Conservation (phyloP, 1,140 invertebrate genomes). For the Lycorma delicatula region DNA sequence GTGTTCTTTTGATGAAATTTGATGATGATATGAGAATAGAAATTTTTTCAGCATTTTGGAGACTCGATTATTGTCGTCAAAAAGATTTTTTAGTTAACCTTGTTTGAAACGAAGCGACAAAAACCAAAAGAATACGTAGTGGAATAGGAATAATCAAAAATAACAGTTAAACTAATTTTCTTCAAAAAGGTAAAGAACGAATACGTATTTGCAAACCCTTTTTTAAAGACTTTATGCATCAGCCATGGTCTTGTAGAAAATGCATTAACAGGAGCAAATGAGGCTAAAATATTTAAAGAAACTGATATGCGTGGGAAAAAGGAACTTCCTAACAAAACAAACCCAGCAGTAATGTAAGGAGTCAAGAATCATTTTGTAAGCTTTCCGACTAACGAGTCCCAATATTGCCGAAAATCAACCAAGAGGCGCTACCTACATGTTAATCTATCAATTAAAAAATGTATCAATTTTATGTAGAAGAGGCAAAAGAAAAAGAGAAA, state of each 20-base stretch:
- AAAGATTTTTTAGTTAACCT: too few species aligned
- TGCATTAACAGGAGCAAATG: not conserved
- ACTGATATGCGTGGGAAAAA: not conserved
- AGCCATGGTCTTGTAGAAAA: not conserved
- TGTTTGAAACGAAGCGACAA: too few species aligned
- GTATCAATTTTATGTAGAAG: too few species aligned
- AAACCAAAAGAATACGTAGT: not conserved
- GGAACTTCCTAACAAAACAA: not conserved
- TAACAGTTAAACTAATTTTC: not conserved
- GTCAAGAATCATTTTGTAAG: not conserved
- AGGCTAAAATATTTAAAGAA: not conserved
- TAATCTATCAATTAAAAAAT: too few species aligned
- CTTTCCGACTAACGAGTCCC: too few species aligned
- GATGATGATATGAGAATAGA: too few species aligned
- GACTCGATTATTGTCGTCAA: too few species aligned
- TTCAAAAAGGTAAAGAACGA: not conserved
- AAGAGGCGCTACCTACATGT: too few species aligned
- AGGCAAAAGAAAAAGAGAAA: too few species aligned
- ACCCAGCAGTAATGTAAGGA: not conserved
- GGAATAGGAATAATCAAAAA: not conserved
- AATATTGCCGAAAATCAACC: too few species aligned
- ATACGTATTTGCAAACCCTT: not conserved
- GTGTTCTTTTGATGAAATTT: too few species aligned
- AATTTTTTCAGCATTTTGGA: too few species aligned
- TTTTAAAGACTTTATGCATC: not conserved